phyloP scores from a whole-genome alignment of 2,797 vertebrate species.

The Dromococcyx pavoninus region DNA sequence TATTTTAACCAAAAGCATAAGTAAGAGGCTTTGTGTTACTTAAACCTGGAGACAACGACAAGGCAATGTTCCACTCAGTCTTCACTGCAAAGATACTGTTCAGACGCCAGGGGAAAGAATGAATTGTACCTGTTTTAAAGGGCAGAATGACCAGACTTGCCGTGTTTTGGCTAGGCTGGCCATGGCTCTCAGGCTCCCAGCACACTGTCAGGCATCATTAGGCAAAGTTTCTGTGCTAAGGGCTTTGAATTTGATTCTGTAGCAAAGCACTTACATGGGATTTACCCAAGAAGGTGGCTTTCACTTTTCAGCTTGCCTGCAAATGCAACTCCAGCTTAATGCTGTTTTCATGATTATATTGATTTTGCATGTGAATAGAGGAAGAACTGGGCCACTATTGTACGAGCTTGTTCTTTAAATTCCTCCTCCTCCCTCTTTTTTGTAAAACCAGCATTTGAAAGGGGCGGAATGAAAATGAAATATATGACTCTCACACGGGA shows the following conservation, averaged over 20 bases:
- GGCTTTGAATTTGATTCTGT: not conserved
- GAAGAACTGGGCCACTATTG: not conserved
- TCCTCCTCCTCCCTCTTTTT: too few species aligned
- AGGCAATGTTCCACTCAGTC: not conserved
- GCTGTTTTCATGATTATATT: not conserved
- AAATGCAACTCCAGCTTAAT: not conserved
- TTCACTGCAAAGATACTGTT: not conserved
- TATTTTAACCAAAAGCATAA: not conserved
- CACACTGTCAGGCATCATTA: not conserved
- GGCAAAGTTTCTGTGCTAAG: not conserved
- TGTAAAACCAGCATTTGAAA: not conserved
- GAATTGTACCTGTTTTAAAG: not conserved
- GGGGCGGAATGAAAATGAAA: not conserved
- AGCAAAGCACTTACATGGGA: not conserved
- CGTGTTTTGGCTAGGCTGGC: accelerated
- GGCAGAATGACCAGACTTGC: not conserved
- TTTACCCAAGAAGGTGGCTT: not conserved
- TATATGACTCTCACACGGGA: not conserved
- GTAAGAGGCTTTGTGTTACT: not conserved
- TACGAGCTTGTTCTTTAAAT: not conserved
- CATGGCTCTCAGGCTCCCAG: not conserved
- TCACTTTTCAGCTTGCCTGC: not conserved
- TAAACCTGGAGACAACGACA: not conserved
- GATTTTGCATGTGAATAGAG: not conserved
- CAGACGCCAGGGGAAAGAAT: accelerated